Conservation (phyloP, 2,113 vertebrate species). For the Petaurus breviceps region DNA sequence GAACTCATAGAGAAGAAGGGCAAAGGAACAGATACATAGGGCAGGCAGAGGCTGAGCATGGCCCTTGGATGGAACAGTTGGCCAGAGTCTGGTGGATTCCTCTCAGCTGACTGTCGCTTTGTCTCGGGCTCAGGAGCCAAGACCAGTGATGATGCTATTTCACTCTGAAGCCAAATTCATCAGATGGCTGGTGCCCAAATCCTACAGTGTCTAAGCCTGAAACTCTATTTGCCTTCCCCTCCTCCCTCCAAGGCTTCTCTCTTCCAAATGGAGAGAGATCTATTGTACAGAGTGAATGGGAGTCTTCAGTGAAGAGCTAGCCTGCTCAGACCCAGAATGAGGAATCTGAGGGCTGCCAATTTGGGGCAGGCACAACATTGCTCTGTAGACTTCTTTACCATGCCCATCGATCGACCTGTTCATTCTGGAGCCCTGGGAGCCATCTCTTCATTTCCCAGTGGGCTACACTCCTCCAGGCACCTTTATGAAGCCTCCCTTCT, state of each 20-base stretch:
- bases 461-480: background rate
- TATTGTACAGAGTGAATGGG: background rate
- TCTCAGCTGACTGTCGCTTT: background rate
- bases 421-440: background rate
- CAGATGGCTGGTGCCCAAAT: background rate
- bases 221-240: background rate
- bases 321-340: background rate
- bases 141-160: background rate
- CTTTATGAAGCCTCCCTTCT: background rate
- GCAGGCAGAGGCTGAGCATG: accelerated
- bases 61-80: background rate
- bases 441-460: background rate
- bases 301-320: background rate
- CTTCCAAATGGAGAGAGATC: background rate
- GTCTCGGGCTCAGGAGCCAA: background rate
- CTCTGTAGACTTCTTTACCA: background rate
- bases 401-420: background rate
- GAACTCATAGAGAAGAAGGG: background rate
- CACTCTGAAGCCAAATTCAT: background rate
- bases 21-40: accelerated
- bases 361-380: background rate
- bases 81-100: background rate
- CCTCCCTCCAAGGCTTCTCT: background rate
- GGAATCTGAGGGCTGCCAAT: background rate
- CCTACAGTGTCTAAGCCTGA: background rate